Conservation (phyloP, 2,797 vertebrate genomes). For the Simalia tracyae region DNA sequence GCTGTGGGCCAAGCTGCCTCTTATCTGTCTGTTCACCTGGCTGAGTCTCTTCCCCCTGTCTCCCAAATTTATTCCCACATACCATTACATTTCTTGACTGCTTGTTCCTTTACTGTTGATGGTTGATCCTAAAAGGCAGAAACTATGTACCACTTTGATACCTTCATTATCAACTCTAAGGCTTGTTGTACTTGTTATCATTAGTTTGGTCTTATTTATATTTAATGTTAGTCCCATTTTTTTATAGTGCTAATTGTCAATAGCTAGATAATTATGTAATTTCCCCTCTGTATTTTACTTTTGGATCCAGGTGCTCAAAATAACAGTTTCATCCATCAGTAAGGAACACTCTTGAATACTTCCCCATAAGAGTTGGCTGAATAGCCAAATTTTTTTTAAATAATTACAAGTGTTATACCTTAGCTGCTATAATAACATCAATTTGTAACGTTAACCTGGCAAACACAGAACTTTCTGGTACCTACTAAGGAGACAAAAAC, state of each 20-base stretch:
- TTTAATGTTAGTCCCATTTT: neutral
- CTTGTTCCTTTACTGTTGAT: neutral
- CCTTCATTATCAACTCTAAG: neutral
- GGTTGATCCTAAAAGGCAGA: neutral
- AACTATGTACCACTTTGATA: neutral
- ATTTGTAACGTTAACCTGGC: slow-evolving; percentile 16
- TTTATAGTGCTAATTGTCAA: slow-evolving; percentile 7
- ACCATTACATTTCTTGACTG: neutral
- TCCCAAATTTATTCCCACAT: neutral
- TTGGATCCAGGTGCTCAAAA: slow-evolving; percentile 26
- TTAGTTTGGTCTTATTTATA: neutral
- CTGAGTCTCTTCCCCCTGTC: neutral
- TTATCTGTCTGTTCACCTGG: neutral
- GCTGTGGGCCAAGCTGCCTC: neutral
- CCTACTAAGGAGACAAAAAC: neutral
- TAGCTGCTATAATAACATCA: neutral
- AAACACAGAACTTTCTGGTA: slow-evolving; percentile 13
- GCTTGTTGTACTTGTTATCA: neutral
- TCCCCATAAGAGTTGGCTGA: slow-evolving; percentile 14
- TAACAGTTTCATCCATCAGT: slow-evolving; percentile 15
- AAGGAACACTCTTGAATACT: neutral
- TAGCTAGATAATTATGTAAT: neutral
- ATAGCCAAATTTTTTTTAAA: neutral
- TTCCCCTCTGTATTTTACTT: neutral
- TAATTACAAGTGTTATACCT: slow-evolving; percentile 10